Conservation (phyloP, 2,888 invertebrate species). For the Prosopocoilus inquinatus region DNA sequence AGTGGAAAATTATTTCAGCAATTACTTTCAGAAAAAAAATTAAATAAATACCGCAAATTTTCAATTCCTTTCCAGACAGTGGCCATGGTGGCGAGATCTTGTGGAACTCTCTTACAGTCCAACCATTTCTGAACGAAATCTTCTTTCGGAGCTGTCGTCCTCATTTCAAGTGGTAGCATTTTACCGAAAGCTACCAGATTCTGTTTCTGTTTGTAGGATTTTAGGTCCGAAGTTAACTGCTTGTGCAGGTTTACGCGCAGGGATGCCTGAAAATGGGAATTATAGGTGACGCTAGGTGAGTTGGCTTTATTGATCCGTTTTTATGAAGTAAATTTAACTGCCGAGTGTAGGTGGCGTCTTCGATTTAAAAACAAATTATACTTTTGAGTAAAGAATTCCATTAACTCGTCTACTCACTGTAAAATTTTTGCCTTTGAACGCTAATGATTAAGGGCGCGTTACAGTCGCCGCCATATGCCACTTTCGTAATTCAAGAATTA, state of each 20-base stretch:
- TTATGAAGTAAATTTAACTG: too few species aligned
- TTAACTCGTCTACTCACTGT: too few species aligned
- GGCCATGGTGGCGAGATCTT: constrained; percentile 60
- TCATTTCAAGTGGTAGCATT: constrained; percentile 53
- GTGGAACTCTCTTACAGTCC: constrained; percentile 55
- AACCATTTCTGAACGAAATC: constrained; percentile 57
- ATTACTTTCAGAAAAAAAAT: neutral
- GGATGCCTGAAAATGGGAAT: constrained; percentile 18
- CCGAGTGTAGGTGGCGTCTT: too few species aligned
- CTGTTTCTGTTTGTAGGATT: constrained; percentile 34
- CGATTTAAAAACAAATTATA: too few species aligned
- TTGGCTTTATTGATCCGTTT: too few species aligned
- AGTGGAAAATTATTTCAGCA: neutral
- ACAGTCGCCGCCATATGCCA: too few species aligned
- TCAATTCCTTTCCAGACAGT: constrained; percentile 64
- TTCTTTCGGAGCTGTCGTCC: constrained; percentile 56
- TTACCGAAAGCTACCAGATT: constrained; percentile 56
- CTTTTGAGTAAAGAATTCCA: too few species aligned
- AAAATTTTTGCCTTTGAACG: too few species aligned
- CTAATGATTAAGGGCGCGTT: too few species aligned
- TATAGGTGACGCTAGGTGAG: too few species aligned
- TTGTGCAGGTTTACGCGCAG: constrained; percentile 17
- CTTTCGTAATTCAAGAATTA: too few species aligned
- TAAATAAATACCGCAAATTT: constrained; percentile 53
- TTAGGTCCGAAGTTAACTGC: constrained; percentile 23